phyloP scores from a whole-genome alignment of 2,113 vertebrate genomes.

The Thunnus thynnus region DNA sequence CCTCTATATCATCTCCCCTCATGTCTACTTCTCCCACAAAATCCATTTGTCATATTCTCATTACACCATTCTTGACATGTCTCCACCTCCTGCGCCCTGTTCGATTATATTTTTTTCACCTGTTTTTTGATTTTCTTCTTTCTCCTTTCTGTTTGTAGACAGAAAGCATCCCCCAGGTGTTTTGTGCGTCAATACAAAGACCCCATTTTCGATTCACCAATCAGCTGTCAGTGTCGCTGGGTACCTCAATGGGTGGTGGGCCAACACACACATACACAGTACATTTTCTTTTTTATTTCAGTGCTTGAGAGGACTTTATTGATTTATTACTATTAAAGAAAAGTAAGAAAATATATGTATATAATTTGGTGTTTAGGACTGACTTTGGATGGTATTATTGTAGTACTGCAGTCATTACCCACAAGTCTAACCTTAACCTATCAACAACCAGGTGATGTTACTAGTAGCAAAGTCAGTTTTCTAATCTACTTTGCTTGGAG shows the following conservation, averaged over 20 bases:
- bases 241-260: background rate
- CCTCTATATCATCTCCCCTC: background rate
- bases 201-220: background rate
- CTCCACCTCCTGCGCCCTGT: conserved; percentile 3
- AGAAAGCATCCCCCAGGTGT: background rate
- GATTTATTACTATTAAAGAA: too few relatives aligned
- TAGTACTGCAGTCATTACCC: too few relatives aligned
- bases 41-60: conserved; percentile 26
- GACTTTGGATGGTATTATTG: too few relatives aligned
- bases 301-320: background rate
- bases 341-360: too few relatives aligned
- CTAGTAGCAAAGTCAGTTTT: too few relatives aligned
- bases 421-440: too few relatives aligned
- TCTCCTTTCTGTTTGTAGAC: background rate
- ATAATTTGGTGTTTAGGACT: too few relatives aligned
- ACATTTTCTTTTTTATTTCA: background rate
- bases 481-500: too few relatives aligned
- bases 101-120: background rate
- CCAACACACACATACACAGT: too few relatives aligned
- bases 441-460: too few relatives aligned
- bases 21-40: background rate
- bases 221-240: background rate
- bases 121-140: conserved; percentile 7
- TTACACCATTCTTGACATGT: conserved; percentile 1
- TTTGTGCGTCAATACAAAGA: conserved; percentile 13